These are phyloP conservation scores for Mionectes olivaceus DNA, from an alignment of 2,797 vertebrate genomes.

Conservation along the genomic window DNA sequence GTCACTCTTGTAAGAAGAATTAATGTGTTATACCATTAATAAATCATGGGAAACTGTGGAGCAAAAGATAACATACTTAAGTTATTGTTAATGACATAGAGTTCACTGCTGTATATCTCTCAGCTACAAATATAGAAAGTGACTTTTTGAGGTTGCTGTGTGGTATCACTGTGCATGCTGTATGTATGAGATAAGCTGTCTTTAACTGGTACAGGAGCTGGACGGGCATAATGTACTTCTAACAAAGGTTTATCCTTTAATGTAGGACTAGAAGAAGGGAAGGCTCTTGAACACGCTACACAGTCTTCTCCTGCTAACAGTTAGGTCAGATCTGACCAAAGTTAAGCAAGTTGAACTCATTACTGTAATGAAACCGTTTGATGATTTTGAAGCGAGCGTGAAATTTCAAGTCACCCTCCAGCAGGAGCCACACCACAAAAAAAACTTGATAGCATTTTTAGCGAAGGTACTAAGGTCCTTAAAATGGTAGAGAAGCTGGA, in stretches of 20 bases:
- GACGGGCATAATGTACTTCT: neutral
- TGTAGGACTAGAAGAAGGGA: neutral
- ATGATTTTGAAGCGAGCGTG: neutral
- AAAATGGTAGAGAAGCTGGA: neutral
- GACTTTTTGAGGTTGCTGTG: slow-evolving; percentile 75
- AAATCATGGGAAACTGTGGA: slow-evolving; percentile 76
- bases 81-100: slow-evolving; percentile 77
- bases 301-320: neutral
- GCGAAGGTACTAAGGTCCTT: neutral
- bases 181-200: slow-evolving; percentile 38
- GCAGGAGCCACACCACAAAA: neutral
- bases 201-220: slow-evolving; percentile 23
- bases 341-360: neutral
- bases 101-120: slow-evolving; percentile 74
- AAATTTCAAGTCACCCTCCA: neutral
- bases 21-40: slow-evolving; percentile 82
- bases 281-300: neutral
- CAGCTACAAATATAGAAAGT: slow-evolving; percentile 73
- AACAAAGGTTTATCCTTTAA: neutral
- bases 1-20: slow-evolving; percentile 81
- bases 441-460: neutral
- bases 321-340: neutral
- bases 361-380: neutral
- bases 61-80: slow-evolving; percentile 81
- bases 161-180: slow-evolving; percentile 8